Base-by-base conservation (phyloP, 1,140 invertebrate genomes). In the Formica selysi region DNA sequence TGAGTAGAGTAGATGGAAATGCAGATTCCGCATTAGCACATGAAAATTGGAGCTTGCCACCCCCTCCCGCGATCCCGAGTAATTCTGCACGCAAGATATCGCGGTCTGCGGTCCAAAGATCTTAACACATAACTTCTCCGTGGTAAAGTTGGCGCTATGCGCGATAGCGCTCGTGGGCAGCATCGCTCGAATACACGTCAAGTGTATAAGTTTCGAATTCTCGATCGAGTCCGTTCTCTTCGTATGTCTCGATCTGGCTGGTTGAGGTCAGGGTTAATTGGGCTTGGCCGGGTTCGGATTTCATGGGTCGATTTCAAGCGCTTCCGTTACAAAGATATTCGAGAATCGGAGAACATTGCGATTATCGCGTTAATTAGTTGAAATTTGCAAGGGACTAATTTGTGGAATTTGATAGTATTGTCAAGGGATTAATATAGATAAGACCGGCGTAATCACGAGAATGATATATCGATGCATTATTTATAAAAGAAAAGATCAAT, bases 241-340 rank as follows among this genome's bases (percentile, higher is more conserved):
- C n/a, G 57, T 64, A 71, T 11, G 71, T 59, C 78, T 65, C 54
- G 57, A 36, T 61, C 32, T 32, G 48, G 54, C 6, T n/a, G 32
- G 38, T 80, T 61, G 79, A 76, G 86, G 86, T 87, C 71, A 88
- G 57, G 79, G 65, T 84, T 88, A 87, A 88, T 88, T 88, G 71
- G 80, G 78, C 51, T 87, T 38, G 71, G 48, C 11, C 51, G 76
- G 41, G 29, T 68, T 65, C 54, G 64, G 36, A 38, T 71, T 44
- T 61, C 61, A n/a, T 5, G 10, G 73, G 54, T 76, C 36, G 71
- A 51, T 85, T 61, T 13, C 57, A 59, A 81, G 16, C 44, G 51
- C 38, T 32, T 29, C 7, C 22, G 76, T 59, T 71, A 54, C n/a
- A 84, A 54, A 38, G 65, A 80, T 89, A 87, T 89, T 89, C 67